Evolutionary conservation across 1,140 invertebrate species (phyloP), one percentile per base, ranked within the genome.

Genomic region (Lasaia peninsularis): DNA sequence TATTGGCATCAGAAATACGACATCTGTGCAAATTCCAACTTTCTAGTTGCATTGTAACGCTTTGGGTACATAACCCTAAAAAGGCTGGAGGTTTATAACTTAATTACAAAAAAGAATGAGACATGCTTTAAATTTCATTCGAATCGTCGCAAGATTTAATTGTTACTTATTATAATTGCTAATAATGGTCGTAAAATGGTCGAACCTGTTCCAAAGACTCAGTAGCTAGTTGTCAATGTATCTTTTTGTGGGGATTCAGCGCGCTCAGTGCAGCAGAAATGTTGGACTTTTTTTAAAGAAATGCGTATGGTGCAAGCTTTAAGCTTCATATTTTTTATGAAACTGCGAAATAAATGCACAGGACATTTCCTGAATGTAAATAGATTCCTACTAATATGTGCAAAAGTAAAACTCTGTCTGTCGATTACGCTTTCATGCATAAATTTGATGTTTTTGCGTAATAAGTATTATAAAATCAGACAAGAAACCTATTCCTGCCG

Each of bases 171-270:
- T 66, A 65, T 57, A 58, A 63, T 59, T 59, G 56, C 52, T 32
- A 64, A 56, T 64, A 63, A 62, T 66, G 61, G 55, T 62, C 37
- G 53, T 61, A 35, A 60, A 60, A 62, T 59, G 63, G 55, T 52
- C 40, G 28, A 65, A 68, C 63, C 54, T 40, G 63, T 66, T 68
- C 53, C 28, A 56, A 62, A 35, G 63, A 58, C 56, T 59, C 57
- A 28, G 24, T 59, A 56, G 61, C 56, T 63, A 60, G 65, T 60
- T 57, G 60, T 70, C 69, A 65, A 60, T 57, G 40, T 9, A 44
- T 44, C 63, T 78, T 77, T 78, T 77, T 75, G 65, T 64, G 52
- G 50, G 37, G 32, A 44, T 56, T 57, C 50, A 40, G 62, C 52
- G 67, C 63, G 62, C 52, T 65, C 63, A 63, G 69, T 67, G 66